Evolutionary conservation across 2,888 invertebrate species (phyloP), one percentile per base, ranked within the genome.

Genomic region (Acleris laterana): DNA sequence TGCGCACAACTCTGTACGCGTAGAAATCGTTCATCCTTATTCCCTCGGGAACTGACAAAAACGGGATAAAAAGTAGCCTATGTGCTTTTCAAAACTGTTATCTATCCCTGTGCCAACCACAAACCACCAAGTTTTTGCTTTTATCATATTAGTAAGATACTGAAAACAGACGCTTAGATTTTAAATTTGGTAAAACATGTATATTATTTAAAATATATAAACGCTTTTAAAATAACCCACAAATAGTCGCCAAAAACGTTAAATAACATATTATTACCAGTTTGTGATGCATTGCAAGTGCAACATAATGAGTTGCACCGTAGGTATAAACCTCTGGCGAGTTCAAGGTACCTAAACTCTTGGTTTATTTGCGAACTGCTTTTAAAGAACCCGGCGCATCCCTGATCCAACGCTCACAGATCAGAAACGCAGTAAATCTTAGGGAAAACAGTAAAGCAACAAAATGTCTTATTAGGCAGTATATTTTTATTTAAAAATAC

Each of bases 321-420:
- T 20, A 53, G 11, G 52, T 53, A 42, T 25, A 46, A 46, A 65
- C 60, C 60, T 61, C 49, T n/a, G 46, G 38, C 63, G 63, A 20
- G 65, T 65, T 65, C 65, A 65, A 66, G 55, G 62, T 48, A 61
- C 61, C 60, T 55, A n/a, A 51, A 57, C 17, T 66, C 62, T 66
- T 66, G 61, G 56, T 66, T 66, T 66, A 66, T 66, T 66, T 66
- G 56, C 28, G 62, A 62, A 52, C 62, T 48, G 61, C 51, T 66
- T 66, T 66, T 62, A 66, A 62, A 66, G 57, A 57, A 66, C 65
- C 60, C 65, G 42, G 60, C 62, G 66, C 62, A 66, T 66, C 66
- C 66, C 52, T 16, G 62, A 62, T 66, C 32, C 62, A 44, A 44
- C 61, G 56, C 62, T 51, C 63, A 56, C 61, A 51, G 61, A 66